A percentile compares a stretch with the other conserved stretches of the same genome.
Conservation (phyloP, 2,113 vertebrate genomes). For the Choloepus hoffmanni region DNA sequence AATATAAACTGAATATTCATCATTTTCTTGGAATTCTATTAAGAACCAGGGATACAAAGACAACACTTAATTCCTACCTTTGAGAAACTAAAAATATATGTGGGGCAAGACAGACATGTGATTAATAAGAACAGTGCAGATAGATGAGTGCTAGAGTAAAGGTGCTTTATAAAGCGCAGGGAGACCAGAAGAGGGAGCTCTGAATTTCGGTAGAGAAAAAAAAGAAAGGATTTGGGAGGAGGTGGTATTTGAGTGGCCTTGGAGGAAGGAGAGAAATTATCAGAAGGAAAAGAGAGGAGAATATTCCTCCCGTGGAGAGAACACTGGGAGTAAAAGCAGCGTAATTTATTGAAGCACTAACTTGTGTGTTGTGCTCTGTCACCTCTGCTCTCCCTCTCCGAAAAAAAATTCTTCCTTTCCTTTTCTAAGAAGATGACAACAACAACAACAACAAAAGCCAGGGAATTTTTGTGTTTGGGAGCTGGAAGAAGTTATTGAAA, state of each 20-base stretch:
- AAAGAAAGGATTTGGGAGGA: neutral
- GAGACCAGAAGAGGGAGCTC: constrained; percentile 23
- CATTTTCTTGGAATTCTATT: neutral
- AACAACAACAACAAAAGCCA: neutral
- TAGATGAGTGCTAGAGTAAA: neutral
- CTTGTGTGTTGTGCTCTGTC: neutral
- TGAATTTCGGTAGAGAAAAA: neutral
- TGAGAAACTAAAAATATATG: neutral
- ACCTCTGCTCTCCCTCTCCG: no score
- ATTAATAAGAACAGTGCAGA: neutral
- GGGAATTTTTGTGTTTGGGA: neutral
- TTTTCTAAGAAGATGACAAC: neutral
- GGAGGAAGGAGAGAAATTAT: neutral
- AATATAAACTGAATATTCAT: neutral
- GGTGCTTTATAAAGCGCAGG: neutral
- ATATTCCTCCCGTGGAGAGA: neutral
- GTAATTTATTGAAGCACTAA: neutral
- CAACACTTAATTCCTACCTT: neutral
- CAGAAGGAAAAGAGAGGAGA: neutral
- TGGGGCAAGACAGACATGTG: neutral
- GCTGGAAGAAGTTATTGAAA: neutral
- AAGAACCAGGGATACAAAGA: neutral
- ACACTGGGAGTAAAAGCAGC: neutral
- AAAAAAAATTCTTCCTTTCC: neutral
- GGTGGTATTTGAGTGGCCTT: neutral